Conservation (phyloP, 2,888 invertebrate genomes). For the Neocrepidodera transversa region DNA sequence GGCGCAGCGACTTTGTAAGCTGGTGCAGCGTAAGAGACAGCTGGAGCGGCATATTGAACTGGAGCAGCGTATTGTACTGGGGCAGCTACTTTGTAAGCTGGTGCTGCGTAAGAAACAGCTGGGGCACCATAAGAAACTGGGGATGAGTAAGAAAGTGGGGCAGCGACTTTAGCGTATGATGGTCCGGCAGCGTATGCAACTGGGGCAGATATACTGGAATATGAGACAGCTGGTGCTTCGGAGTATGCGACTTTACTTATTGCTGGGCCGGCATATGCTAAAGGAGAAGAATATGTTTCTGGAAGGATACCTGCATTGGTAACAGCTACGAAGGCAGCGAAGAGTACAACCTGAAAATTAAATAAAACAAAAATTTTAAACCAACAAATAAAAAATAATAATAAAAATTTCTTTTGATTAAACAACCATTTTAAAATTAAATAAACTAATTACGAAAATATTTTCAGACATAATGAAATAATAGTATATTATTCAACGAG, state of each 20-base stretch:
- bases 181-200: conserved; percentile 36
- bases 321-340: conserved; percentile 47
- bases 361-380: conserved; percentile 7
- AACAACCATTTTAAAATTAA: no score
- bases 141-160: conserved; percentile 24
- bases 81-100: conserved; percentile 48
- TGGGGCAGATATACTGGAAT: conserved; percentile 55
- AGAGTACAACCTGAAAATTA: conserved; percentile 46
- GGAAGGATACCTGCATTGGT: conserved; percentile 43
- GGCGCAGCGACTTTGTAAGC: conserved; percentile 19
- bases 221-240: conserved; percentile 42
- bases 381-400: no score
- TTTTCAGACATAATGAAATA: not conserved
- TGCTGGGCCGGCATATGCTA: conserved; percentile 28
- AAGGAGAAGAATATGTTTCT: conserved; percentile 40
- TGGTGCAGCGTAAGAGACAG: conserved; percentile 33
- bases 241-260: conserved; percentile 43
- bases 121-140: conserved; percentile 42
- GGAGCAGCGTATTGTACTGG: conserved; percentile 51
- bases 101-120: conserved; percentile 1
- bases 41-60: conserved; percentile 33
- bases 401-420: no score
- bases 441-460: no score
- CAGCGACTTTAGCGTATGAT: conserved; percentile 45
- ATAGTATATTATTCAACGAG: no score